Conservation (phyloP, 2,888 invertebrate species). For the Dromius quadrimaculatus region DNA sequence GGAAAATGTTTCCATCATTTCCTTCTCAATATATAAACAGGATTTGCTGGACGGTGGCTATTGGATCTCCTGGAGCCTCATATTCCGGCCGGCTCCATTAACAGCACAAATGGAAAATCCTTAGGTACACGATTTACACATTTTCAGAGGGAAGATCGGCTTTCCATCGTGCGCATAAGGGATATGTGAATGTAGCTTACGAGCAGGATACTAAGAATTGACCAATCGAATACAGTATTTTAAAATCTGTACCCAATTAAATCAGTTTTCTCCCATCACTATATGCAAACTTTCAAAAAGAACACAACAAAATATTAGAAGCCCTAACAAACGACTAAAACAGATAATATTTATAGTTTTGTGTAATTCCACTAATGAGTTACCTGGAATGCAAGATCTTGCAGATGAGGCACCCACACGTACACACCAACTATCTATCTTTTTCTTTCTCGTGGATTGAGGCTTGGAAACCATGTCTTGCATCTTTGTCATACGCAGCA, state of each 20-base stretch:
- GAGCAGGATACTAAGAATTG: no score
- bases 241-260: constrained; percentile 19
- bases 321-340: constrained; percentile 38
- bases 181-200: constrained; percentile 1
- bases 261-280: background rate
- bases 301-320: constrained; percentile 36
- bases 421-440: constrained; percentile 16
- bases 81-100: constrained; percentile 60
- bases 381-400: constrained; percentile 51
- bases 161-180: constrained; percentile 23
- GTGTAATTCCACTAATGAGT: constrained; percentile 51
- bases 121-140: constrained; percentile 66
- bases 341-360: constrained; percentile 51
- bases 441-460: constrained; percentile 11
- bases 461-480: background rate
- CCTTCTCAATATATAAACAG: constrained; percentile 50
- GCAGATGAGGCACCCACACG: constrained; percentile 50
- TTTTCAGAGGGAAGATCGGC: constrained; percentile 62
- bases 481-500: constrained; percentile 10
- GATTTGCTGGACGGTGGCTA: constrained; percentile 37
- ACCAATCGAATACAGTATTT: no score
- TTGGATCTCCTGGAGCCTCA: constrained; percentile 25
- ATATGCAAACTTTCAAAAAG: constrained; percentile 30
- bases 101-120: constrained; percentile 65
- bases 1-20: constrained; percentile 47